These are phyloP conservation scores for Acrocephalus kingi DNA, from an alignment of 2,113 vertebrate species.

Conservation along the genomic window DNA sequence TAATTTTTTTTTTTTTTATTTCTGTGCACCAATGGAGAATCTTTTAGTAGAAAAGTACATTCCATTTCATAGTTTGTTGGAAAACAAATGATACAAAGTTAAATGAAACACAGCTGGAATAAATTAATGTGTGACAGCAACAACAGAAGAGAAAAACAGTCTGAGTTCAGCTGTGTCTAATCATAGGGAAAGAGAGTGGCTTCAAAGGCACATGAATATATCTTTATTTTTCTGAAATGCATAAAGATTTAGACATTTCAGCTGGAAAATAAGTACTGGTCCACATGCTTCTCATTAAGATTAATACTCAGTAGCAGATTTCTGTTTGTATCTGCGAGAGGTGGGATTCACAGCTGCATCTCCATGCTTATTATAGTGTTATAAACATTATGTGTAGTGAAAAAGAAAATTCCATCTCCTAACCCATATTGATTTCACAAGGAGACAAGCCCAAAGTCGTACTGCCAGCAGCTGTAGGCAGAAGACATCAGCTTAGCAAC, in stretches of 20 bases:
- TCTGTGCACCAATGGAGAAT: background rate
- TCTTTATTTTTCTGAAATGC: background rate
- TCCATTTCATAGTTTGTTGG: background rate
- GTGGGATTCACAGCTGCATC: background rate
- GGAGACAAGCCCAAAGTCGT: background rate
- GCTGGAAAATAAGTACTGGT: background rate
- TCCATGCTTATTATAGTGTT: background rate
- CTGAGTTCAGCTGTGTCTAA: background rate
- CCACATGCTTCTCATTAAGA: background rate
- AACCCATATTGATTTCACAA: background rate
- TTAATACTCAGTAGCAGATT: background rate
- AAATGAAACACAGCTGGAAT: constrained; percentile 18
- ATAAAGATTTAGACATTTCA: background rate
- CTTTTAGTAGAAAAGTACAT: background rate
- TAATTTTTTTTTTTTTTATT: background rate
- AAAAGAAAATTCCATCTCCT: background rate
- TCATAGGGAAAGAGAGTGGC: background rate
- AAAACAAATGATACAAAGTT: background rate
- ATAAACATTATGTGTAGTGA: background rate
- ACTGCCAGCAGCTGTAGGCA: background rate
- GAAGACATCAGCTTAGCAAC: background rate
- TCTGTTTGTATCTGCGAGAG: background rate
- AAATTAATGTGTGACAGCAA: background rate
- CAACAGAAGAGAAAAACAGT: background rate
- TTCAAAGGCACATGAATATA: background rate